phyloP scores from a whole-genome alignment of 2,113 vertebrate genomes.

The Meles meles region DNA sequence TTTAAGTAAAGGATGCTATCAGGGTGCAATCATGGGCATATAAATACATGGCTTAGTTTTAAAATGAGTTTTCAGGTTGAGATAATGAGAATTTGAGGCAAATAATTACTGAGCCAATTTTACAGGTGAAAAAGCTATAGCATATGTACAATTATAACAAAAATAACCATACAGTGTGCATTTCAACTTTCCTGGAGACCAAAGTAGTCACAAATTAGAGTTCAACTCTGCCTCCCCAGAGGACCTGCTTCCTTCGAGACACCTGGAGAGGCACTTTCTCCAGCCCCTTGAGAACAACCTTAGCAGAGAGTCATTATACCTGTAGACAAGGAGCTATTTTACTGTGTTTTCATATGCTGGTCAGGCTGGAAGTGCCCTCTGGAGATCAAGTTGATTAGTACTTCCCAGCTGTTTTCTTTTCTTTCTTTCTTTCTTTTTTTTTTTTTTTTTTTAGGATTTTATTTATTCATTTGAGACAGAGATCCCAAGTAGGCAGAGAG shows the following conservation, averaged over 20 bases:
- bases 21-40: background rate
- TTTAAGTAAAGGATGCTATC: background rate
- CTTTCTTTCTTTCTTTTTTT: too few relatives aligned
- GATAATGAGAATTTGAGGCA: background rate
- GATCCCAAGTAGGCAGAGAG: too few relatives aligned
- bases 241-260: background rate
- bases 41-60: background rate
- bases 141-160: background rate
- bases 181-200: background rate
- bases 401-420: slow-evolving; percentile 1
- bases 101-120: background rate
- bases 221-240: background rate
- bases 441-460: too few relatives aligned
- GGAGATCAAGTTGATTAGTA: background rate
- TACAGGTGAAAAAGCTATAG: background rate
- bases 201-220: background rate
- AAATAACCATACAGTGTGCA: background rate
- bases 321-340: background rate
- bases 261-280: background rate
- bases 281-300: background rate
- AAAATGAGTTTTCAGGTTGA: slow-evolving; percentile 4
- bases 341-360: background rate
- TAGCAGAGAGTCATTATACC: background rate
- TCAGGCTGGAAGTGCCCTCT: background rate
- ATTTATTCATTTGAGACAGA: too few relatives aligned